phyloP scores from a whole-genome alignment of 2,113 vertebrate species.

The Thalassarche chlororhynchos region DNA sequence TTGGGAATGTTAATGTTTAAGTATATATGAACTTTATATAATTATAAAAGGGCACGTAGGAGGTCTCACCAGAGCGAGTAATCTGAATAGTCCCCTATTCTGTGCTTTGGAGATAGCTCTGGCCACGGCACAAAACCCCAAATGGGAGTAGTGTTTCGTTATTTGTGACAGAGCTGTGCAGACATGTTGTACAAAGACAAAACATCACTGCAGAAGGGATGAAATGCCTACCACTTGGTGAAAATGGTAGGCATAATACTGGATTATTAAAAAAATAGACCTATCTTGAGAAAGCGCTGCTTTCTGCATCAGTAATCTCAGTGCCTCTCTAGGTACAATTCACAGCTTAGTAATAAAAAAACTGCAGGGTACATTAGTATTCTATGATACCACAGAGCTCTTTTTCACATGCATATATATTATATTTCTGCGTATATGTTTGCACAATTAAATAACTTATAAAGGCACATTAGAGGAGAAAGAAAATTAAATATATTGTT shows the following conservation, averaged over 20 bases:
- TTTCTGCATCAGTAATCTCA: not conserved
- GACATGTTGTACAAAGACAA: not conserved
- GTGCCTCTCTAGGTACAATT: not conserved
- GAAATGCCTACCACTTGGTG: not conserved
- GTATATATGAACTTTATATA: no score
- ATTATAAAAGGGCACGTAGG: not conserved
- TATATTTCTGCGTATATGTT: not conserved
- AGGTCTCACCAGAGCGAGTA: not conserved
- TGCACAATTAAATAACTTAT: slow-evolving; percentile 2
- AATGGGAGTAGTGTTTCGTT: not conserved
- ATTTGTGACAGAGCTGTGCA: not conserved
- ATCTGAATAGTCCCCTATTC: not conserved
- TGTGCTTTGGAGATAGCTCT: not conserved
- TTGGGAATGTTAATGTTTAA: not conserved
- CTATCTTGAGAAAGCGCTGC: not conserved
- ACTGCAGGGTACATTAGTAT: not conserved
- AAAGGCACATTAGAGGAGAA: not conserved
- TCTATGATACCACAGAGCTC: not conserved
- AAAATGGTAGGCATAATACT: not conserved
- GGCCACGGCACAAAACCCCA: not conserved
- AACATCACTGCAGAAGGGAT: not conserved
- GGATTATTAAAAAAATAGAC: not conserved
- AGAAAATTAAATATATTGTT: not conserved
- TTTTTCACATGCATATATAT: not conserved
- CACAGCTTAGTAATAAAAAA: not conserved